Evolutionary conservation across 2,797 vertebrate genomes (phyloP), one percentile per base, ranked within the genome.

Genomic region (Alauda arvensis): DNA sequence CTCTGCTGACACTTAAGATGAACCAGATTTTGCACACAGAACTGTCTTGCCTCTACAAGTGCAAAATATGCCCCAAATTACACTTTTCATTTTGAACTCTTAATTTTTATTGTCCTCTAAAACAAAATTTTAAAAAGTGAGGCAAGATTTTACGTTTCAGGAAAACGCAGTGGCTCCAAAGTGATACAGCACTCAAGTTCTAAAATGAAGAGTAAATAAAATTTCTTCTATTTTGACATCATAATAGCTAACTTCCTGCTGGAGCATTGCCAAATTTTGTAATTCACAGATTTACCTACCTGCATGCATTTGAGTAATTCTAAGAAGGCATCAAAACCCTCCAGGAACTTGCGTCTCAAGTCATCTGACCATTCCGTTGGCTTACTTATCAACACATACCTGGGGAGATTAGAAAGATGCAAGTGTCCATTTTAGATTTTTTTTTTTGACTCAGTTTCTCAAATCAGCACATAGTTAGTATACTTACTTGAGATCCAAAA

Each of bases 231-330:
- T n/a, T 74, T 85, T 33, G 55, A 40, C 19, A 53, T 34, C 48
- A 21, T 9, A 19, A 61, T 3, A 66, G 29, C 43, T 52, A 75
- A 46, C 29, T 31, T 89, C 20, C 42, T 56, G 13, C 23, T 61
- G 59, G 52, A 31, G 56, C 67, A 75, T 48, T 20, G 51, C 34
- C 45, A 25, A 43, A 37, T 66, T 89, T 68, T 59, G 8, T 80
- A 77, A 65, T 43, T 48, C 43, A 49, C 11, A 56, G 25, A 75
- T 81, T 71, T 76, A 90, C 93, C 62, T 96, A 99, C 99, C 98
- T 99, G 99, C 99, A 99, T 99, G 93, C 98, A 99, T 93, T 98
- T 99, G 28, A 99, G 97, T 83, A 99, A 97, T 79, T 99, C 98
- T 95, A 99, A 96, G 93, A 99, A 99, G 56, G 97, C 97, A 57